Evolutionary conservation across 2,797 vertebrate genomes (phyloP).

Genomic region (Dendrocincla tyrannina): DNA sequence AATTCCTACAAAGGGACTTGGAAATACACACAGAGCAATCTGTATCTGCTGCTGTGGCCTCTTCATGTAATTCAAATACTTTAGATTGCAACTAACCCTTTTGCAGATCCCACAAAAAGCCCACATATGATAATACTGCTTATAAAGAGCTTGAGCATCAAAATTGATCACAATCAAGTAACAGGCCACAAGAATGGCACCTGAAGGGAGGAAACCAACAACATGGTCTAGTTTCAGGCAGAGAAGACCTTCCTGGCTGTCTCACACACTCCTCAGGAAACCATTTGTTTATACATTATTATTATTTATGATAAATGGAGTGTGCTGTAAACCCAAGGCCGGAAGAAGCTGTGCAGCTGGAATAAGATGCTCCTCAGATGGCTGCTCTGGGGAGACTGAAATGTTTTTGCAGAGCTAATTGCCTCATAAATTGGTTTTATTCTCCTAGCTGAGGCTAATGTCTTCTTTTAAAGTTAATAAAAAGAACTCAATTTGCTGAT

Average conservation of each 20-base stretch:
- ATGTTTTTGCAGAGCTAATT: conserved; percentile 68
- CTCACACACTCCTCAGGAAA: neutral
- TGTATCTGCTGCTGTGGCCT: neutral
- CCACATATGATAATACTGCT: neutral
- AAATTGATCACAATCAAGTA: neutral
- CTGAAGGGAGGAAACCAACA: neutral
- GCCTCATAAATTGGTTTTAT: conserved; percentile 72
- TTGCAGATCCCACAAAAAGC: neutral
- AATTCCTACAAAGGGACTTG: neutral
- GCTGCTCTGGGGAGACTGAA: conserved; percentile 58
- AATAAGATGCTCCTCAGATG: conserved; percentile 64
- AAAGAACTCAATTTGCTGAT: conserved; percentile 60
- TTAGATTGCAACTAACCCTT: neutral
- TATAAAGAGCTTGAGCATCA: neutral
- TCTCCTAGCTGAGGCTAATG: conserved; percentile 60
- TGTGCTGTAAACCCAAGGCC: conserved; percentile 32
- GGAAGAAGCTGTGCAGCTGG: conserved; percentile 42
- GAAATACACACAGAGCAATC: neutral
- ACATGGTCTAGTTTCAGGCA: neutral
- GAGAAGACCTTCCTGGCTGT: neutral
- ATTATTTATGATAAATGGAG: conserved; percentile 45
- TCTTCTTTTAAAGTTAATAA: conserved; percentile 71
- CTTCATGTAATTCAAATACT: neutral
- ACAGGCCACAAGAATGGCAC: neutral
- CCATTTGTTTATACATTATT: conserved; percentile 34